Conservation (phyloP, 2,888 invertebrate species). For the Heliconius charithonia region DNA sequence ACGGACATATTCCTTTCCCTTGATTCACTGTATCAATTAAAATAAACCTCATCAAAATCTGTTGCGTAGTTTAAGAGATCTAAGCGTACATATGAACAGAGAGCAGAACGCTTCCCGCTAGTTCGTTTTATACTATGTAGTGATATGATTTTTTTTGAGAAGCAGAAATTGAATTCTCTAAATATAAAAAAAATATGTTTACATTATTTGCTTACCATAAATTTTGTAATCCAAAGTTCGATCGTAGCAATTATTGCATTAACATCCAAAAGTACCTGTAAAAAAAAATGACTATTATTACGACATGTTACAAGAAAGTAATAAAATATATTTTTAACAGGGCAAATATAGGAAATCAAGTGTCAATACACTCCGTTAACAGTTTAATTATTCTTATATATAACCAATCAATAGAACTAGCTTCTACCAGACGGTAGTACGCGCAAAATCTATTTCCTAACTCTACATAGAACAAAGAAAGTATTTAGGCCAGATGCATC, state of each 20-base stretch:
- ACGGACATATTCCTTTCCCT: too few relatives aligned
- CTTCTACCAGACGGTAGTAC: not conserved
- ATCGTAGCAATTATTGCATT: not conserved
- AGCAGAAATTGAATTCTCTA: too few relatives aligned
- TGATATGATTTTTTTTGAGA: too few relatives aligned
- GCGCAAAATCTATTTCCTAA: conserved; percentile 11
- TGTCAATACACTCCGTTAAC: too few relatives aligned
- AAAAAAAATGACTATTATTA: not conserved
- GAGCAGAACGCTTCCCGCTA: too few relatives aligned
- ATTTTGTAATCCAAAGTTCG: not conserved
- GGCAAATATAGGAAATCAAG: too few relatives aligned
- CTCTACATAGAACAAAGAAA: conserved; percentile 30
- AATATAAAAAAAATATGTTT: not conserved
- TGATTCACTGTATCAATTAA: too few relatives aligned
- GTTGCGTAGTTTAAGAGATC: too few relatives aligned
- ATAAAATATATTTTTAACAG: not conserved
- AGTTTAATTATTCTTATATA: not conserved
- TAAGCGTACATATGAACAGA: too few relatives aligned
- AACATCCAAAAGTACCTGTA: conserved; percentile 21
- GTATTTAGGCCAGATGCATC: conserved; percentile 35
- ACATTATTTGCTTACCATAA: not conserved
- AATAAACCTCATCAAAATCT: too few relatives aligned
- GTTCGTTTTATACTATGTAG: too few relatives aligned
- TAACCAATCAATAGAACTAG: not conserved
- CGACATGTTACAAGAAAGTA: not conserved